Evolutionary conservation across 2,888 invertebrate species (phyloP), one percentile per base, ranked within the genome.

Genomic region (Lapara coniferarum): DNA sequence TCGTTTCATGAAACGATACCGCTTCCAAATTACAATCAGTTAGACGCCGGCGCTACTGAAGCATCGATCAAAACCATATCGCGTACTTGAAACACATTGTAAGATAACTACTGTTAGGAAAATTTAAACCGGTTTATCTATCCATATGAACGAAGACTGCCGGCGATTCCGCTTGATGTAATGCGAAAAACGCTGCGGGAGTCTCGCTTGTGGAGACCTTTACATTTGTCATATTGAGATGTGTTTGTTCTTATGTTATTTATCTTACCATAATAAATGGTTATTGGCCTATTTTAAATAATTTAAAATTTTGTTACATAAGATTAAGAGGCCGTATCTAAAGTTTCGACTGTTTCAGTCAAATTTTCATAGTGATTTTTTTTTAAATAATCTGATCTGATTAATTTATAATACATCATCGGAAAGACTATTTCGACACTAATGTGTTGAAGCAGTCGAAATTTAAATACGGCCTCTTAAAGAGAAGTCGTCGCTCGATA

Each of bases 41-140:
- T 30, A 67, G 52, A 66, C 69, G 66, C 69, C 69, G 69, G 69
- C 69, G 66, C 69, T 67, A 66, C 56, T 66, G 66, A 37, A 53
- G 58, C 49, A 66, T 19, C 51, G 14, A 69, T 69, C 66, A 52
- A 44, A 58, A 69, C 66, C 58, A 16, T 66, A 69, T 69, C 66
- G 66, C 58, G 69, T 66, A 66, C 49, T 57, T 58, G 19, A 57
- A 69, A 70, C 59, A 63, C 66, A 59, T 70, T 70, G 57, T 59
- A 70, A 70, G 59, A 67, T 70, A 58, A 67, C 8, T 70, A 67
- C 30, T 70, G 37, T 46, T 66, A 66, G 59, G 37, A 67, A 67
- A 67, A 59, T 46, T 56, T 46, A 49, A 49, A 49, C 25, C 46
- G 49, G 19, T 63, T 63, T 63, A 49, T 63, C 16, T 16, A 12